Conservation (phyloP, 1,140 invertebrate genomes). For the Copidosoma floridanum region DNA sequence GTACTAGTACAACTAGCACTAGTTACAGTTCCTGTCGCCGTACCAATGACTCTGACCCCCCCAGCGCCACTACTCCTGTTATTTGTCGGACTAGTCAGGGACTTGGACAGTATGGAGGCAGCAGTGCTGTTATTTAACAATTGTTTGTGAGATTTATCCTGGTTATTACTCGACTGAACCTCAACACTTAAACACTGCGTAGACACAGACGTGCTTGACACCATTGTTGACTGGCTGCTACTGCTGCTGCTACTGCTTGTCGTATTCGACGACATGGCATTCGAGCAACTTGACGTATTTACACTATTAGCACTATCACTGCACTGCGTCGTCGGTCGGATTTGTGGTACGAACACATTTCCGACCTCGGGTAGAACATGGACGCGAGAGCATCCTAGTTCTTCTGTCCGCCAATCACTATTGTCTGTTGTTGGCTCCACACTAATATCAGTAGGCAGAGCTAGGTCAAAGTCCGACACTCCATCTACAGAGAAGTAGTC, state of each 20-base stretch:
- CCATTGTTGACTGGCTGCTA: conserved; percentile 18
- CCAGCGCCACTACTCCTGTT: conserved; percentile 38
- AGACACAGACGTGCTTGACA: conserved; percentile 25
- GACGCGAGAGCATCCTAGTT: conserved; percentile 48
- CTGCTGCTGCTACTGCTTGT: no score
- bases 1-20: conserved; percentile 30
- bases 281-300: conserved; percentile 37
- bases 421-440: conserved; percentile 30
- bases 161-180: conserved; percentile 33
- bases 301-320: conserved; percentile 48
- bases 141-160: conserved; percentile 43
- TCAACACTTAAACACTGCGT: conserved; percentile 37
- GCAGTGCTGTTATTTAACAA: conserved; percentile 41
- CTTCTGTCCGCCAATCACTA: conserved; percentile 44
- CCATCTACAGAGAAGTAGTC: conserved; percentile 50
- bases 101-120: conserved; percentile 52
- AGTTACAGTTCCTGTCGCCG: conserved; percentile 1
- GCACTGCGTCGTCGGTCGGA: conserved; percentile 35
- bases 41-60: conserved; percentile 37
- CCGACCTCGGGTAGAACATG: conserved; percentile 38
- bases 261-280: conserved; percentile 9
- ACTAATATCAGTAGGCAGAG: conserved; percentile 23
- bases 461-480: conserved; percentile 46
- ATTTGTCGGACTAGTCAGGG: conserved; percentile 53
- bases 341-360: conserved; percentile 39